Base-by-base conservation (phyloP, 2,113 vertebrate species). In the Rhodinocichla rosea region DNA sequence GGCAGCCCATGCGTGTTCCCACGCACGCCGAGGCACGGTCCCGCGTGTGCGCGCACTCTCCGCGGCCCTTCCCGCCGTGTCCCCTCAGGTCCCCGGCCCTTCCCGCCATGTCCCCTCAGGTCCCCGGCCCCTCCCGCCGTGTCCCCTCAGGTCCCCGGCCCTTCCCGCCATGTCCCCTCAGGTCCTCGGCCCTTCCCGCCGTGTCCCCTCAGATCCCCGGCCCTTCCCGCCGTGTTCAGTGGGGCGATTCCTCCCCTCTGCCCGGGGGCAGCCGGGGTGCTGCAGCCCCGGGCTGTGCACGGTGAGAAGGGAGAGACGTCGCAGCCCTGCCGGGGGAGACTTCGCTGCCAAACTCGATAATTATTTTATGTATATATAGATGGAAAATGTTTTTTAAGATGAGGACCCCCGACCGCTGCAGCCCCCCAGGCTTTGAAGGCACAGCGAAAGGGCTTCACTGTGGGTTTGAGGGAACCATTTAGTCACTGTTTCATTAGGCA, bases 401-500 rank as follows among this genome's bases (percentile, higher is more conserved):
- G 18, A 63, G 95, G 97, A 98, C 96, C 97, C 96, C 97, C 97
- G 96, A 97, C 97, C 23, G 96, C 92, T 97, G 96, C 89, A 97
- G 90, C 60, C 97, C 96, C 96, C 87, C 78, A 90, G 97, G 92
- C 98, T 99, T 99, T 98, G 98, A 98, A 98, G 98, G 95, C 97
- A 93, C 97, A 95, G 97, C 98, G 83, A 98, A 98, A 98, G 98
- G 98, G 98, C 98, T 99, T 97, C 98, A 84, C 96, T 59, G 91
- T 50, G 97, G 97, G 90, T 94, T 96, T 97, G 97, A 98, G 96
- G 98, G 97, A 98, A 98, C 98, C 97, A 97, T 99, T 99, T 99
- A 98, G 99, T 98, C 99, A 99, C 99, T 99, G 99, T 99, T 99
- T 99, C 99, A 99, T 99, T 99, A 99, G 98, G 98, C 98, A 96